A percentile compares a stretch with the other conserved stretches of the same genome.
phyloP scores from a whole-genome alignment of 1,140 invertebrate species.

The Drosophila sproati region DNA sequence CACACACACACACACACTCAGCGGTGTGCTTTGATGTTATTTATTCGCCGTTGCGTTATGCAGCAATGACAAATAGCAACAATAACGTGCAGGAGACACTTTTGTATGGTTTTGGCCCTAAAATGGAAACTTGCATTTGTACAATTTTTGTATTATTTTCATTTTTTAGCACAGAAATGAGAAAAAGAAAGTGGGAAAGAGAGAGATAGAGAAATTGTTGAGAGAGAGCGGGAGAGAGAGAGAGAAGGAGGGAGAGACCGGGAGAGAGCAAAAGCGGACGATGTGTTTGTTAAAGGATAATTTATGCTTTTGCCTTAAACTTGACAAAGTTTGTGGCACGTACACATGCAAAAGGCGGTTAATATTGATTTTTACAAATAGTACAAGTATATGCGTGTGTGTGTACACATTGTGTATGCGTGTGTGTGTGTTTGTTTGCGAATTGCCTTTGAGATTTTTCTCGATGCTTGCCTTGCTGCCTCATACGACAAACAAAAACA shows the following conservation, averaged over 20 bases:
- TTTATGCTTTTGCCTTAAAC: conserved; percentile 63
- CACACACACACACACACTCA: conserved; percentile 1
- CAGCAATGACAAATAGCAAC: conserved; percentile 39
- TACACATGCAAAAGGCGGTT: conserved; percentile 16
- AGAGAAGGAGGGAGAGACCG: not conserved
- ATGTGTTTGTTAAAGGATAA: conserved; percentile 43
- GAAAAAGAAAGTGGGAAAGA: not conserved
- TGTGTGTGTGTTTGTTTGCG: conserved; percentile 2
- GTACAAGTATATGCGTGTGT: not conserved
- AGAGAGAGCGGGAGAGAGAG: not conserved
- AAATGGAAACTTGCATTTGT: not conserved
- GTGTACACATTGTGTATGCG: not conserved
- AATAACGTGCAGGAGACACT: conserved; percentile 30
- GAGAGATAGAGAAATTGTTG: not conserved
- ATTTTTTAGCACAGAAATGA: not conserved
- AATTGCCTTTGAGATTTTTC: conserved; percentile 31
- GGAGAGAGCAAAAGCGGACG: not conserved
- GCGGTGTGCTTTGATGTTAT: conserved; percentile 59
- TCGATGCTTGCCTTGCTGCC: conserved; percentile 3
- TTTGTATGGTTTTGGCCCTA: not conserved
- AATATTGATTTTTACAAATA: conserved; percentile 51
- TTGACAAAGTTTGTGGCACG: conserved; percentile 48
- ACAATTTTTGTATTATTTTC: not conserved
- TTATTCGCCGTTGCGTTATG: conserved; percentile 21
- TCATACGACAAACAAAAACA: not conserved